These are phyloP conservation scores for Dermatemys mawii DNA, from an alignment of 2,113 vertebrate genomes.

Conservation along the genomic window DNA sequence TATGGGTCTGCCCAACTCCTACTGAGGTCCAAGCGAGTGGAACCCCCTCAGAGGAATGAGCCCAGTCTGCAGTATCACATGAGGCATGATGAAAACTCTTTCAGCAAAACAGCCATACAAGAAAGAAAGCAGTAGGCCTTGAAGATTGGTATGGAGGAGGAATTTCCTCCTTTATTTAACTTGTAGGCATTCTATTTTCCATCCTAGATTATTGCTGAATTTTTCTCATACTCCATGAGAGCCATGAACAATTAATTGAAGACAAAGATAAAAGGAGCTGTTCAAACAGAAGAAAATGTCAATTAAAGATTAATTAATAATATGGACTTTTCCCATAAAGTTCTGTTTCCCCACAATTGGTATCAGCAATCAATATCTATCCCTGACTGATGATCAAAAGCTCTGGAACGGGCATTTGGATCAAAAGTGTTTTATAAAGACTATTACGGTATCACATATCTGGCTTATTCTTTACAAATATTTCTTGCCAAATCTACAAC, in stretches of 20 bases:
- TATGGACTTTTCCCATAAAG: background rate
- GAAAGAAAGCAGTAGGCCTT: background rate
- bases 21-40: background rate
- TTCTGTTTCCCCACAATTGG: background rate
- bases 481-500: conserved; percentile 46
- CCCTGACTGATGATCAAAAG: conserved; percentile 46
- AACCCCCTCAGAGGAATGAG: background rate
- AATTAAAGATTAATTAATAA: conserved; percentile 33
- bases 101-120: background rate
- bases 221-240: background rate
- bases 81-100: background rate
- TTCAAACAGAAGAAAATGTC: background rate
- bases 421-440: conserved; percentile 32
- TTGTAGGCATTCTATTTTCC: background rate
- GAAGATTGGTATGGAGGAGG: background rate
- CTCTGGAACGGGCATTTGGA: background rate
- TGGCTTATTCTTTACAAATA: conserved; percentile 31
- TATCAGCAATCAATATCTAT: conserved; percentile 22
- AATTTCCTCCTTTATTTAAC: background rate
- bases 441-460: conserved; percentile 20
- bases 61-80: background rate
- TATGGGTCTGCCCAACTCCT: background rate
- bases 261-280: background rate
- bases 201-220: background rate
- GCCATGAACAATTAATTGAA: background rate